Evolutionary conservation across 2,797 vertebrate species (phyloP).

Genomic region (Platalea minor): DNA sequence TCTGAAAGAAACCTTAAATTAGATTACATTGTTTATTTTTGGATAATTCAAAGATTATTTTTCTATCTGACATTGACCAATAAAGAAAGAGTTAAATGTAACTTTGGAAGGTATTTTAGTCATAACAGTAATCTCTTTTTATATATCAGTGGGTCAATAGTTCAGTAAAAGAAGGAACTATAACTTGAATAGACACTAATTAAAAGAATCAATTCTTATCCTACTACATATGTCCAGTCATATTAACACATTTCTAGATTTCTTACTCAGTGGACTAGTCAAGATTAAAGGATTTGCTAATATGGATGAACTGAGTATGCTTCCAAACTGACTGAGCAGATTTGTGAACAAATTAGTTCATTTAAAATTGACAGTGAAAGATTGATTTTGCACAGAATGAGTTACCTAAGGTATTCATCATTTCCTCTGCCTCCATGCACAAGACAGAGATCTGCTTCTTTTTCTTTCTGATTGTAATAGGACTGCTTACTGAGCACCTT

Average conservation of each 20-base stretch:
- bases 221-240: constrained; percentile 92
- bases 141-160: constrained; percentile 79
- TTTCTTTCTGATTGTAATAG: constrained; percentile 82
- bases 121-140: constrained; percentile 74
- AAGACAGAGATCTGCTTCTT: constrained; percentile 77
- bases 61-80: constrained; percentile 21
- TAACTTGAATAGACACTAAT: constrained; percentile 91
- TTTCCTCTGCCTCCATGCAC: constrained; percentile 77
- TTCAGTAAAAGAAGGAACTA: constrained; percentile 77
- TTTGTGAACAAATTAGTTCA: constrained; percentile 96
- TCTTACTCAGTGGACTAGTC: constrained; percentile 89
- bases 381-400: constrained; percentile 87
- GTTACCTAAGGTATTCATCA: constrained; percentile 83
- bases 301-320: constrained; percentile 92
- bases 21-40: constrained; percentile 28
- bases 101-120: constrained; percentile 65
- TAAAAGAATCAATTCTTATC: constrained; percentile 98
- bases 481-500: constrained; percentile 82
- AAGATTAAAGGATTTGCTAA: constrained; percentile 99
- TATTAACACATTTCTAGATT: constrained; percentile 93
- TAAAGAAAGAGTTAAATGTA: constrained; percentile 72
- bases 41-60: constrained; percentile 18
- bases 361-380: constrained; percentile 91
- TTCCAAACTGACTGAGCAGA: constrained; percentile 91
- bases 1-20: constrained; percentile 3